Percentiles rank a stretch among this genome's conserved stretches.
These are phyloP conservation scores for Carettochelys insculpta DNA, from an alignment of 2,113 vertebrate species.

Conservation along the genomic window DNA sequence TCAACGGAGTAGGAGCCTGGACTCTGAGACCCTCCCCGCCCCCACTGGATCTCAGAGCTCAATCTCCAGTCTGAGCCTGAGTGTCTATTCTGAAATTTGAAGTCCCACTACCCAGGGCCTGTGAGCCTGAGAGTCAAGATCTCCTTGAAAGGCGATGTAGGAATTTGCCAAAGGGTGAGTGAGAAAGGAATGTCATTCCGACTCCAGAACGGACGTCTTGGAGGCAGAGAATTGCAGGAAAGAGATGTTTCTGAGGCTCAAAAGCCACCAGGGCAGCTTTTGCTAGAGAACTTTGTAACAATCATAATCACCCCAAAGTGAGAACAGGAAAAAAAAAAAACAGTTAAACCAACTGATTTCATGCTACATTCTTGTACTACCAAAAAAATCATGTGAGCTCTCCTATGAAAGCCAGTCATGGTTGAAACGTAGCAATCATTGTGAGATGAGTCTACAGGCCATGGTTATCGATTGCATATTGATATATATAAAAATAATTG, in stretches of 20 bases:
- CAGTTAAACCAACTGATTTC: neutral
- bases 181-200: slow-evolving; percentile 26
- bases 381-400: too few species aligned
- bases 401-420: too few species aligned
- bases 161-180: slow-evolving; percentile 59
- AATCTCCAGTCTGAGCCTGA: too few species aligned
- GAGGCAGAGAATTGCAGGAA: slow-evolving; percentile 45
- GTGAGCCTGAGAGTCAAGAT: neutral
- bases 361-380: too few species aligned
- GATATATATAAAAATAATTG: too few species aligned
- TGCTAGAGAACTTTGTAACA: neutral
- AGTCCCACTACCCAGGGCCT: neutral
- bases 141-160: slow-evolving; percentile 55
- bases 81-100: too few species aligned
- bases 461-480: too few species aligned
- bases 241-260: neutral
- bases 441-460: too few species aligned
- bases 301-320: neutral
- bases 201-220: slow-evolving; percentile 37
- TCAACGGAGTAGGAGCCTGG: too few species aligned
- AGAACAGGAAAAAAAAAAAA: neutral
- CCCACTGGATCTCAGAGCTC: too few species aligned
- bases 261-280: slow-evolving; percentile 21
- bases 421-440: too few species aligned
- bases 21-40: too few species aligned